Percentiles rank a stretch among this genome's conserved stretches.
phyloP scores from a whole-genome alignment of 2,113 vertebrate genomes.

The Penelope pileata region DNA sequence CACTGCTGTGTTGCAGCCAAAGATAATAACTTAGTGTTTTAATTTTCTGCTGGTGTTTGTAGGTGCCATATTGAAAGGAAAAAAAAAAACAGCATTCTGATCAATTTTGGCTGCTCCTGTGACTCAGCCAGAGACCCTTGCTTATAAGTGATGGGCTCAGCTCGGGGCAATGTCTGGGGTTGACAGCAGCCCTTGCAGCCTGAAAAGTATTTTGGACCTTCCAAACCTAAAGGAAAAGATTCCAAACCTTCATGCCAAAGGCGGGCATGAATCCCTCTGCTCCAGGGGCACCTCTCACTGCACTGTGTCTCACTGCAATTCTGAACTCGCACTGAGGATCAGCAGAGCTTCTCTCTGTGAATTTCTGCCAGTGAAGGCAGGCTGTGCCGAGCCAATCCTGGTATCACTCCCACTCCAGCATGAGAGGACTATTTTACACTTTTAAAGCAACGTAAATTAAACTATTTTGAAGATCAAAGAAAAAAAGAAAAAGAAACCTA shows the following conservation, averaged over 20 bases:
- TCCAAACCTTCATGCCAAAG: not conserved
- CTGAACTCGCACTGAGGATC: not conserved
- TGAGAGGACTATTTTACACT: not conserved
- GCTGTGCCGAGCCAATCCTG: not conserved
- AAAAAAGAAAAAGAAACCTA: not conserved
- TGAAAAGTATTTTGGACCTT: not conserved
- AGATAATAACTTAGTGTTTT: not conserved
- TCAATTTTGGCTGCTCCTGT: not conserved
- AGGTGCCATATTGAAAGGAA: not conserved
- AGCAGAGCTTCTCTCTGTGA: not conserved
- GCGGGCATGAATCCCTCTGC: not conserved
- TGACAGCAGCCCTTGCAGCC: not conserved
- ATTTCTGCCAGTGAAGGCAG: not conserved
- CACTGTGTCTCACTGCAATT: not conserved
- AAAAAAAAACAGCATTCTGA: not conserved
- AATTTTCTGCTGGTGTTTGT: not conserved
- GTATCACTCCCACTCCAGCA: not conserved
- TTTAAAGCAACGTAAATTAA: too few relatives aligned
- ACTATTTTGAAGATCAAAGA: not conserved
- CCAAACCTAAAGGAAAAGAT: not conserved
- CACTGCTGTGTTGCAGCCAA: not conserved
- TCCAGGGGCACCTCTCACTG: not conserved
- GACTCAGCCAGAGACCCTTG: not conserved
- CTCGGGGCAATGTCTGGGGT: fast-evolving
- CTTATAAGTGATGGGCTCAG: not conserved